phyloP scores from a whole-genome alignment of 2,888 invertebrate species.

The Nymphalis polychloros region DNA sequence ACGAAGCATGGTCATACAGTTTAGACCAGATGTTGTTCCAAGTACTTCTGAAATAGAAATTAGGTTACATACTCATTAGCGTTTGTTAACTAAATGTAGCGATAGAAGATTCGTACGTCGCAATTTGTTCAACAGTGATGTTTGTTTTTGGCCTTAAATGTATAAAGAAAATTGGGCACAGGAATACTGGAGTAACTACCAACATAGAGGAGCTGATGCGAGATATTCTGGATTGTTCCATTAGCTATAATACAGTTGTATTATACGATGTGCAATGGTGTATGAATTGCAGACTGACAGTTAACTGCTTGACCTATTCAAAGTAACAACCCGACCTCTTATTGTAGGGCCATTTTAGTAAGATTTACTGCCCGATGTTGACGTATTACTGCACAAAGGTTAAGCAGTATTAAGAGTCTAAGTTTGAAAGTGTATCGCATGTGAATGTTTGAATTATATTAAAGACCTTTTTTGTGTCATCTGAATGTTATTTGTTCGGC shows the following conservation, averaged over 20 bases:
- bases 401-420: conserved; percentile 4
- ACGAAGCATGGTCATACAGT: conserved; percentile 43
- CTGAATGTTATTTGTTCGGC: too few relatives aligned
- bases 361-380: conserved; percentile 14
- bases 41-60: conserved; percentile 41
- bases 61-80: conserved; percentile 38
- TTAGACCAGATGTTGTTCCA: conserved; percentile 51
- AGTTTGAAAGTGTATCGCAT: conserved; percentile 22
- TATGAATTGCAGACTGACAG: conserved; percentile 39
- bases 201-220: too few relatives aligned
- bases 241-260: too few relatives aligned
- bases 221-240: too few relatives aligned
- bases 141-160: not conserved
- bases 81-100: conserved; percentile 23
- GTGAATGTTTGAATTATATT: too few relatives aligned
- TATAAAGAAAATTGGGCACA: too few relatives aligned
- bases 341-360: conserved; percentile 25
- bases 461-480: too few relatives aligned
- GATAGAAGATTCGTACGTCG: not conserved
- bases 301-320: conserved; percentile 49
- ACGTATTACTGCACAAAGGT: conserved; percentile 24
- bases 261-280: too few relatives aligned
- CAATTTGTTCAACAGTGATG: not conserved
- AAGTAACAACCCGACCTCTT: conserved; percentile 36
- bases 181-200: too few relatives aligned